phyloP scores from a whole-genome alignment of 2,888 invertebrate species.

The Hypselothyrea guttata region DNA sequence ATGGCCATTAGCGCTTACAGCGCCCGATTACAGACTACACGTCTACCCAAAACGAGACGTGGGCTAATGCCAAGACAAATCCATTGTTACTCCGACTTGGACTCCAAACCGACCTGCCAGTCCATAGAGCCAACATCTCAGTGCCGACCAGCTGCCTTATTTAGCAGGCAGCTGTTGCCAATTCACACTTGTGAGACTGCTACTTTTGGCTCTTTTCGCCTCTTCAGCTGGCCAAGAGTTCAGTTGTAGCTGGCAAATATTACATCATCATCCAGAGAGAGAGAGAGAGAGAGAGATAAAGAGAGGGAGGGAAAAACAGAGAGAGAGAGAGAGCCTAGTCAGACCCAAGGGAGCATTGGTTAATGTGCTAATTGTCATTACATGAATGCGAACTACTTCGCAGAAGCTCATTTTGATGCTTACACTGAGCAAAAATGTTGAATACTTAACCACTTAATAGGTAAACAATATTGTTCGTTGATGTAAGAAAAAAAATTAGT shows the following conservation, averaged over 20 bases:
- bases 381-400: constrained; percentile 58
- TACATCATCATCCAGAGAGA: constrained; percentile 59
- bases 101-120: neutral
- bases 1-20: constrained; percentile 76
- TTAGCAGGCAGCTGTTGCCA: constrained; percentile 65
- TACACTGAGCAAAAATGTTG: neutral
- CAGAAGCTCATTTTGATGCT: constrained; percentile 18
- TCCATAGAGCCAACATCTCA: constrained; percentile 6
- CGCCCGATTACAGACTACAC: constrained; percentile 69
- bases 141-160: constrained; percentile 56
- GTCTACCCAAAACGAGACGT: constrained; percentile 46
- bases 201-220: constrained; percentile 10
- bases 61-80: constrained; percentile 62
- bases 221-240: constrained; percentile 21
- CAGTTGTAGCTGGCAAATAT: constrained; percentile 39
- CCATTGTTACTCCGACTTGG: constrained; percentile 68
- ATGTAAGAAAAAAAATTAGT: too few species aligned
- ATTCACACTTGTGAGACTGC: constrained; percentile 60
- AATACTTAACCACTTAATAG: too few species aligned
- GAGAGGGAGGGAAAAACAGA: neutral
- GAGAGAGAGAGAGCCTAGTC: neutral
- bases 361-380: constrained; percentile 69
- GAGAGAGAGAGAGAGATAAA: neutral
- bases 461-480: too few species aligned
- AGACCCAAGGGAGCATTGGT: neutral